These are phyloP conservation scores for Megalurothrips usitatus DNA, from an alignment of 2,888 invertebrate genomes.

Conservation along the genomic window DNA sequence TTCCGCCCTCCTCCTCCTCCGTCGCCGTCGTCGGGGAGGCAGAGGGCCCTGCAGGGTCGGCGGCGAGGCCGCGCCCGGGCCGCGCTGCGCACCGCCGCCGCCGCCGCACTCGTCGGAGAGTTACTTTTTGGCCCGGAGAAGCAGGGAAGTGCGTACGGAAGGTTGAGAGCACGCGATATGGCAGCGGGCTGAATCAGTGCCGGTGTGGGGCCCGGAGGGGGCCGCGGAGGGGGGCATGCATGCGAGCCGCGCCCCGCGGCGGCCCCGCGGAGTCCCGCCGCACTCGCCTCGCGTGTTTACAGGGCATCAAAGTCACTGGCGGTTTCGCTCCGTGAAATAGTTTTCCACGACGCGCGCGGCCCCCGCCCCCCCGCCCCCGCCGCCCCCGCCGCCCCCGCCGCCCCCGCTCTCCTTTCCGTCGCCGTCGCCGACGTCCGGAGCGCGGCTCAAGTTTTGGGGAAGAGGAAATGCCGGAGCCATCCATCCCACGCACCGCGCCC, in stretches of 20 bases:
- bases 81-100: too few relatives aligned
- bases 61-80: too few relatives aligned
- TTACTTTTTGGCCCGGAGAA: not conserved
- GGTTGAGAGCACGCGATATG: not conserved
- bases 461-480: not conserved
- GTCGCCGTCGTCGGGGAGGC: too few relatives aligned
- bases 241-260: not conserved
- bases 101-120: not conserved
- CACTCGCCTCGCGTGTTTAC: not conserved
- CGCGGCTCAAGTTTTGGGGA: conserved; percentile 3
- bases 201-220: not conserved
- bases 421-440: not conserved
- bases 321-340: conserved; percentile 22
- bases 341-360: not conserved
- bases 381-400: not conserved
- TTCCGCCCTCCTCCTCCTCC: too few relatives aligned
- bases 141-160: not conserved
- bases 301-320: conserved; percentile 17
- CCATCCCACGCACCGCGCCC: not conserved
- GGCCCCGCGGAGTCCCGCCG: not conserved
- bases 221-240: not conserved
- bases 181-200: too few relatives aligned
- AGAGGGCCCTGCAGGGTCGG: too few relatives aligned
- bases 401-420: not conserved
- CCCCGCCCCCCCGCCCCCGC: not conserved